phyloP scores from a whole-genome alignment of 2,797 vertebrate genomes.

The Clarias laeviceps region DNA sequence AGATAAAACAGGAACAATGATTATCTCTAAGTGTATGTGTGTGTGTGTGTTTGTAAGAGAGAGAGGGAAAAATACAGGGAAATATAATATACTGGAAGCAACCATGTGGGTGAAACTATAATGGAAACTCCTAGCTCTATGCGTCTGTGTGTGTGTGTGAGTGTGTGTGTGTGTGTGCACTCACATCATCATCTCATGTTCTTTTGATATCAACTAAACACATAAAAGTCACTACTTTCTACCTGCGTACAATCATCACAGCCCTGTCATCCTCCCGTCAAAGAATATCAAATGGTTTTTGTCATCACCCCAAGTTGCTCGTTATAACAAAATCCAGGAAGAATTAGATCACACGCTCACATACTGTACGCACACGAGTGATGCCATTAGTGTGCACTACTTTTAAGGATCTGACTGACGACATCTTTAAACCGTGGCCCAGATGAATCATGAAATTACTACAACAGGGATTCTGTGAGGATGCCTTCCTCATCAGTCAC shows the following conservation, averaged over 20 bases:
- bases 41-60: not conserved
- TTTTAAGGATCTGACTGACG: not conserved
- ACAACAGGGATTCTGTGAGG: not conserved
- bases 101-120: not conserved
- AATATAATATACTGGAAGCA: not conserved
- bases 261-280: not conserved
- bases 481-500: not conserved
- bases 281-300: slow-evolving; percentile 1
- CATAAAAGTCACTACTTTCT: not conserved
- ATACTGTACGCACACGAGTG: not conserved
- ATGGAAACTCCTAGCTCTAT: not conserved
- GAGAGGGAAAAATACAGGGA: slow-evolving; percentile 5
- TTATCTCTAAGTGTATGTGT: not conserved
- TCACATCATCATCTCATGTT: not conserved
- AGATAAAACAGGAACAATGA: slow-evolving; percentile 9
- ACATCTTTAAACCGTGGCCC: not conserved
- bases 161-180: not conserved
- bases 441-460: not conserved
- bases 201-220: not conserved
- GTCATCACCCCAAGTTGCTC: not conserved
- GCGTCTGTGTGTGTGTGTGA: not conserved
- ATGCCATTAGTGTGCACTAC: not conserved
- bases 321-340: not conserved
- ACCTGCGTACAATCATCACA: slow-evolving; percentile 4
- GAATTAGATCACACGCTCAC: slow-evolving; percentile 1